Base-by-base conservation (phyloP, 2,113 vertebrate species). In the Poecilia latipinna region DNA sequence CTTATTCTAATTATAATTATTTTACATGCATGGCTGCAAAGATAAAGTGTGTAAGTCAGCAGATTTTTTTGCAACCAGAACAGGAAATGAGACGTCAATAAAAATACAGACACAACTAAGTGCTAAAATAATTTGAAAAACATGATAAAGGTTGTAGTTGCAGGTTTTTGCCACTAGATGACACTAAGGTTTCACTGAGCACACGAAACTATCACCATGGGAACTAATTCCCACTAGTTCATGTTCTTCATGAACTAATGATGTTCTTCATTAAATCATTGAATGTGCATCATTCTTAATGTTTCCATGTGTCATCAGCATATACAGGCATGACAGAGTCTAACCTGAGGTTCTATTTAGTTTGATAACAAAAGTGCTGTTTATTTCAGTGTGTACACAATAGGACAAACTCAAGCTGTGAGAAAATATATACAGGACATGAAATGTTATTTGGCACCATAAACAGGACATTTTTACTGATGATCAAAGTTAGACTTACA, bases 131-230 rank as follows among this genome's bases (percentile, higher is more conserved):
- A 39, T 65, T 39, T 66, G n/a, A 3, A 37, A 26, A 44, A 4
- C 0, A 17, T 8, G 37, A 26, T 28, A 7, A 28, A 67, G 5
- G 13, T n/a, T 75, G 76, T 33, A 75, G 57, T 77, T 79, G n/a
- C 28, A 54, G 0, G 10, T 54, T 1, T 12, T 57, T 65, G 29
- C 65, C 79, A 78, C 68, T 73, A 82, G 82, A 74, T 67, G 68
- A 31, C 1, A 35, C 31, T 15, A 6, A 17, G 22, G 3, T n/a
- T 54, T 12, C 35, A 5, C 15, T 57, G 24, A 57, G 51, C 22
- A 57, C 2, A 57, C 24, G 15, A 44, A 44, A 15, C 13, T 15
- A 15, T 13, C 39, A 42, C 15, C 13, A 44, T 44, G 15, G 15
- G 42, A 29, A 29, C 29, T 29, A 29, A 29, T 29, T 29, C 29